Percentiles rank a stretch among this genome's conserved stretches.
Conservation (phyloP, 1,140 invertebrate genomes). For the Coenobita brevimanus region DNA sequence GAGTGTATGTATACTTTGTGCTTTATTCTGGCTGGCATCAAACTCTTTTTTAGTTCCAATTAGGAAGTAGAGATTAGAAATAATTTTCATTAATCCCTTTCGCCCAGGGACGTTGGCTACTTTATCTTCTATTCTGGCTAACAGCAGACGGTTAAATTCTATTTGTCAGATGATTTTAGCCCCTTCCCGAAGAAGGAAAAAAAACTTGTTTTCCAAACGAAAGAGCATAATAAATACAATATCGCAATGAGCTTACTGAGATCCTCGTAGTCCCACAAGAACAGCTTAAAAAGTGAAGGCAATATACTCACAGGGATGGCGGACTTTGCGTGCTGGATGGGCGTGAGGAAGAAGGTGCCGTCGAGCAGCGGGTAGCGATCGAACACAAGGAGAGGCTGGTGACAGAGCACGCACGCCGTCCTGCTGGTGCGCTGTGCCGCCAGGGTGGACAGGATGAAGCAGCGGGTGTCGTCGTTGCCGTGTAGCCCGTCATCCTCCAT, state of each 20-base stretch:
- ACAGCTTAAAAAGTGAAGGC: not conserved
- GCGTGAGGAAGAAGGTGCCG: conserved; percentile 97
- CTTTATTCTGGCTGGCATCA: too few species aligned
- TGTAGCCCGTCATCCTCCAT: conserved; percentile 98
- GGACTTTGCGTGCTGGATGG: conserved; percentile 87
- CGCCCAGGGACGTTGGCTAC: too few species aligned
- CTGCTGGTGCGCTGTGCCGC: conserved; percentile 87
- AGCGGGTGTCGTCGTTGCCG: conserved; percentile 96
- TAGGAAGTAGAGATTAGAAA: too few species aligned
- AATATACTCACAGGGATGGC: conserved; percentile 84
- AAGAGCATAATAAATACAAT: not conserved
- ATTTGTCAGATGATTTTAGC: too few species aligned
- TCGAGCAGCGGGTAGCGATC: conserved; percentile 97
- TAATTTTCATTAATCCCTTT: too few species aligned
- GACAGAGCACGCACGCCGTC: conserved; percentile 91
- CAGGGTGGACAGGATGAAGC: conserved; percentile 92
- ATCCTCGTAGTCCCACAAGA: not conserved
- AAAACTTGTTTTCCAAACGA: too few species aligned
- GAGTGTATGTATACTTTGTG: too few species aligned
- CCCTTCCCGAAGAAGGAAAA: too few species aligned
- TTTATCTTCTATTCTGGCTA: too few species aligned
- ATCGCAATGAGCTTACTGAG: not conserved
- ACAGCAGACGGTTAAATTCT: too few species aligned
- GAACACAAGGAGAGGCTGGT: conserved; percentile 91
- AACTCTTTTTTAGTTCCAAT: too few species aligned